These are phyloP conservation scores for Sylvia atricapilla DNA, from an alignment of 2,113 vertebrate species.

Conservation along the genomic window DNA sequence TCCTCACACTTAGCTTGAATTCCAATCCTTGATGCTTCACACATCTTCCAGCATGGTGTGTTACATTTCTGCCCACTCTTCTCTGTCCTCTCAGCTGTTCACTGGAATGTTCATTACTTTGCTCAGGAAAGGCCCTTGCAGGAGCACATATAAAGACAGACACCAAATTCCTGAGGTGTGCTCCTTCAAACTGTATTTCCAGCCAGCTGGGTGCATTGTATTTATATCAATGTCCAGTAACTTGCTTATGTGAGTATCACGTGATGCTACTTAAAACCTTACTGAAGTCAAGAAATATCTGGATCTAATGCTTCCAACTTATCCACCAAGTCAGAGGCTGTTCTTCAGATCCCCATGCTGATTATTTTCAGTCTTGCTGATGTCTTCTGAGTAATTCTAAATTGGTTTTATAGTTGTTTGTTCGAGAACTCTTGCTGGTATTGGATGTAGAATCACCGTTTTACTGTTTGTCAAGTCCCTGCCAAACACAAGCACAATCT, in stretches of 20 bases:
- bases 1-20: not conserved
- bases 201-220: not conserved
- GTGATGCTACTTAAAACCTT: not conserved
- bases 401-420: not conserved
- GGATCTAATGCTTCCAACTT: not conserved
- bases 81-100: not conserved
- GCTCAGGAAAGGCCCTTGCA: not conserved
- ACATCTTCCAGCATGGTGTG: not conserved
- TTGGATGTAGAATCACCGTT: not conserved
- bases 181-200: not conserved
- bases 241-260: not conserved
- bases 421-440: rapidly evolving
- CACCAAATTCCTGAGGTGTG: not conserved
- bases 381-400: not conserved
- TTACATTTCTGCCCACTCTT: not conserved
- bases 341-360: not conserved
- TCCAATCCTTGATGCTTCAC: not conserved
- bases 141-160: not conserved
- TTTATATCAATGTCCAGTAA: not conserved
- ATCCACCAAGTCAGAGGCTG: not conserved
- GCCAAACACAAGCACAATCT: not conserved
- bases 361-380: not conserved
- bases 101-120: not conserved
- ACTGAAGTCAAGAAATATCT: not conserved
- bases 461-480: not conserved